Evolutionary conservation across 1,140 invertebrate species (phyloP).

Genomic region (Trichonephila clavipes): DNA sequence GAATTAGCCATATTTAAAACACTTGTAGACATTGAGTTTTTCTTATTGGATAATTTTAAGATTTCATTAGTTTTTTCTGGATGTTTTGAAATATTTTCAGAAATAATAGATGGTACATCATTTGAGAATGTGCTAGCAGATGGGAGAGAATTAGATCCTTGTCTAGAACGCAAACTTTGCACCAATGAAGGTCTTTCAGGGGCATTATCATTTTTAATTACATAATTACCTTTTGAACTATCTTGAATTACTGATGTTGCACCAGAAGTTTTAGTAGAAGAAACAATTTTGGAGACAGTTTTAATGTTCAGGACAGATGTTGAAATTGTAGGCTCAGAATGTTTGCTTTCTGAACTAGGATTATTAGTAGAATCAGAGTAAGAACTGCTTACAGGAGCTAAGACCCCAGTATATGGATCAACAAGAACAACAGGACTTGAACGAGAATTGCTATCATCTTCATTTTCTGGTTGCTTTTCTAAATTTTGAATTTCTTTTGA

Average conservation of each 20-base stretch:
- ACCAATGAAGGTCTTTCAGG: constrained; percentile 21
- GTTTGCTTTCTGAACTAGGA: constrained; percentile 39
- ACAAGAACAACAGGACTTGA: constrained; percentile 83
- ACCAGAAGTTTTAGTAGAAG: background rate
- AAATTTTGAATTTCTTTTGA: constrained; percentile 62
- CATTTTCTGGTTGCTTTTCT: constrained; percentile 46
- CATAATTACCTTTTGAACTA: constrained; percentile 56
- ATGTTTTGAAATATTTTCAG: background rate
- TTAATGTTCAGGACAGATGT: constrained; percentile 37
- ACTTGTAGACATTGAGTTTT: background rate
- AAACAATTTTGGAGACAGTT: constrained; percentile 1
- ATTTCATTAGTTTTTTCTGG: constrained; percentile 35
- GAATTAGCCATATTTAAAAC: constrained; percentile 43
- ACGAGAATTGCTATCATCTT: constrained; percentile 65
- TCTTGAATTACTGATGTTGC: constrained; percentile 67
- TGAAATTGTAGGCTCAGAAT: background rate
- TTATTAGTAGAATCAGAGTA: background rate
- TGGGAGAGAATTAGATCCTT: background rate
- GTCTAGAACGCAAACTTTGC: constrained; percentile 13
- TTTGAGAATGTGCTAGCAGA: background rate
- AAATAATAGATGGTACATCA: background rate
- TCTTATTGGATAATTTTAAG: background rate
- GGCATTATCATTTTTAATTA: background rate
- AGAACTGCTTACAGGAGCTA: constrained; percentile 82
- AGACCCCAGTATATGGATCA: constrained; percentile 88